Percentiles rank a stretch among this genome's conserved stretches.
phyloP scores from a whole-genome alignment of 2,113 vertebrate genomes.

The Pelmatolapia mariae region DNA sequence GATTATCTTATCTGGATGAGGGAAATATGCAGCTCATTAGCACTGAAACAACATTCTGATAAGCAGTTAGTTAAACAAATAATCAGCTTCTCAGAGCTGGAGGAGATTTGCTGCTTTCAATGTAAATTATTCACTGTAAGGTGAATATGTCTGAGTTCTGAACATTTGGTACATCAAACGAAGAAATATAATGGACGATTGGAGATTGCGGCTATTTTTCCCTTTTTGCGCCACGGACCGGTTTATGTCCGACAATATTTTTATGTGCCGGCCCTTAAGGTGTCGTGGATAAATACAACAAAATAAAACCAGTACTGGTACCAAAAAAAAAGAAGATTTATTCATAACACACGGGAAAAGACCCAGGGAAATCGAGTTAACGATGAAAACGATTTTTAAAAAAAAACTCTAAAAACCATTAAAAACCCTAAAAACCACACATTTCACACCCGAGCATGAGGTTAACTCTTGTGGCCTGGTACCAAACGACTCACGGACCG shows the following conservation, averaged over 20 bases:
- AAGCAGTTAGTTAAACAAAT: neutral
- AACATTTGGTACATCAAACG: neutral
- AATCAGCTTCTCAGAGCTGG: neutral
- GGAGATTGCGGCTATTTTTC: neutral
- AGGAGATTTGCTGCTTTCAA: neutral
- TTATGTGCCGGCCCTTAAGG: neutral
- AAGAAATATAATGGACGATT: neutral
- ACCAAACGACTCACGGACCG: neutral
- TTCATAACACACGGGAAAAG: neutral
- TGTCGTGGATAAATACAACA: neutral
- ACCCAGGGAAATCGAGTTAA: neutral
- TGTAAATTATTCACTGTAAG: neutral
- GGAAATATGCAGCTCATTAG: neutral
- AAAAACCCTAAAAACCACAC: neutral
- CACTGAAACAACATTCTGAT: neutral
- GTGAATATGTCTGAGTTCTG: neutral
- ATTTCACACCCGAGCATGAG: neutral
- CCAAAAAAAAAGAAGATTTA: neutral
- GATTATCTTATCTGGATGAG: neutral
- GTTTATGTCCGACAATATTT: neutral
- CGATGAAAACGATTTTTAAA: accelerated
- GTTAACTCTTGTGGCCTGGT: neutral
- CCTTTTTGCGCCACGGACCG: neutral
- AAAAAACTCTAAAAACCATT: neutral
- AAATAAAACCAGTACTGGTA: neutral